These are phyloP conservation scores for Calcarius lapponicus DNA, from an alignment of 2,797 vertebrate genomes.

Conservation along the genomic window DNA sequence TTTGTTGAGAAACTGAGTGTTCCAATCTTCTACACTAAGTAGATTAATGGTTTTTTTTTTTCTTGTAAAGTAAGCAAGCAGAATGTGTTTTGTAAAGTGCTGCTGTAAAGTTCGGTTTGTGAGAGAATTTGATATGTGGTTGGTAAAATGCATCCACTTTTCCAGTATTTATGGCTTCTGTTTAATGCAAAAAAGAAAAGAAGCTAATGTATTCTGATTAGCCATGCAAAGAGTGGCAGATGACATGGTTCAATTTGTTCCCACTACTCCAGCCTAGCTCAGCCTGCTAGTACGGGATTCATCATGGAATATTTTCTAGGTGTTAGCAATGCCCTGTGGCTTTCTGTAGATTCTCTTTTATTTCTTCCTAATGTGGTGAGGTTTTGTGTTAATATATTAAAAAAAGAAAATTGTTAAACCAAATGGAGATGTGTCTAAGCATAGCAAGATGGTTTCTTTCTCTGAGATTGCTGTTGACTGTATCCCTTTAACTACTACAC, in stretches of 20 bases:
- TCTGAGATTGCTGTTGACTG: background rate
- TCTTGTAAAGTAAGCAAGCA: background rate
- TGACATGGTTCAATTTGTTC: background rate
- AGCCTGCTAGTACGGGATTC: background rate
- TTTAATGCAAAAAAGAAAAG: background rate
- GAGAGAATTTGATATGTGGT: background rate
- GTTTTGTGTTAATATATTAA: background rate
- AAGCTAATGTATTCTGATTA: background rate
- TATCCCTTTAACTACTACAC: background rate
- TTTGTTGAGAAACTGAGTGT: background rate
- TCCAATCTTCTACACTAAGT: background rate
- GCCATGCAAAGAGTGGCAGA: background rate
- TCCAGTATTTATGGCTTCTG: background rate
- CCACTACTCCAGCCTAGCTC: background rate
- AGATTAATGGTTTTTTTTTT: background rate
- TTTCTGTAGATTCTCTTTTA: background rate
- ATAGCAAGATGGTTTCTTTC: background rate
- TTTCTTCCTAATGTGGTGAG: background rate
- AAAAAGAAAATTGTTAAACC: background rate
- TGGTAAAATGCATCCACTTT: background rate
- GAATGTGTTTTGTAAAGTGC: background rate
- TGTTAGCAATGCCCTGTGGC: background rate
- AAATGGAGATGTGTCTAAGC: background rate
- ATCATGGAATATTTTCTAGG: background rate
- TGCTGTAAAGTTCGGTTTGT: background rate